Evolutionary conservation across 2,113 vertebrate genomes (phyloP), one percentile per base, ranked within the genome.

Genomic region (Mustelus asterias): DNA sequence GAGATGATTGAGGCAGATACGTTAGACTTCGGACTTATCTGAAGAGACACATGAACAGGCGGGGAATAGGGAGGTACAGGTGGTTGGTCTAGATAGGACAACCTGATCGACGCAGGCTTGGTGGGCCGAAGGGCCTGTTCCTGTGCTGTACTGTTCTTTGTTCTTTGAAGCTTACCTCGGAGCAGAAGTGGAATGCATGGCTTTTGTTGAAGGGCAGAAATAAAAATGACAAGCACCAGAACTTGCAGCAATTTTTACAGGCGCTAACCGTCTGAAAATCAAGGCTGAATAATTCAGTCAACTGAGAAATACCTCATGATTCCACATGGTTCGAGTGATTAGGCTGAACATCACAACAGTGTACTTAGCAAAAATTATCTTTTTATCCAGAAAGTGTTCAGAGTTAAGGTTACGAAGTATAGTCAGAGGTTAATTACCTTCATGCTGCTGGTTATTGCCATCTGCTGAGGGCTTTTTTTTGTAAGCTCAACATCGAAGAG

Each of bases 381-480:
- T n/a, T 78, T 78, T 33, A 78, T n/a, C 29, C 76, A 26, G 41
- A 54, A 48, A 78, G 76, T 78, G 76, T 78, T 24, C 29, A 9
- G 0, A 60, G 26, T 90, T 33, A 33, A 33, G 54, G 24, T 60
- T 48, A 54, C 60, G 54, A 60, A 33, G 54, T 60, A 33, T 4
- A 26, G 18, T 69, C 65, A 94, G 65, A 67, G n/a, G 65, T 94
- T 94, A 94, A 69, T 67, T 41, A 94, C n/a, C 24, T 69, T 94
- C n/a, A 13, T 70, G 92, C 37, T 67, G 37, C 20, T 70, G 65
- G 65, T 18, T 69, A 54, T 70, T 94, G 37, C 5, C 65, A 94
- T 70, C 65, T 44, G 63, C 65, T 93, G 90, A 65, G 20, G 18
- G 26, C 63, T 94, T 37, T 26, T n/a, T 69, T 94, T 37, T 44